Evolutionary conservation across 2,113 vertebrate species (phyloP).

Genomic region (Nibea coibor): DNA sequence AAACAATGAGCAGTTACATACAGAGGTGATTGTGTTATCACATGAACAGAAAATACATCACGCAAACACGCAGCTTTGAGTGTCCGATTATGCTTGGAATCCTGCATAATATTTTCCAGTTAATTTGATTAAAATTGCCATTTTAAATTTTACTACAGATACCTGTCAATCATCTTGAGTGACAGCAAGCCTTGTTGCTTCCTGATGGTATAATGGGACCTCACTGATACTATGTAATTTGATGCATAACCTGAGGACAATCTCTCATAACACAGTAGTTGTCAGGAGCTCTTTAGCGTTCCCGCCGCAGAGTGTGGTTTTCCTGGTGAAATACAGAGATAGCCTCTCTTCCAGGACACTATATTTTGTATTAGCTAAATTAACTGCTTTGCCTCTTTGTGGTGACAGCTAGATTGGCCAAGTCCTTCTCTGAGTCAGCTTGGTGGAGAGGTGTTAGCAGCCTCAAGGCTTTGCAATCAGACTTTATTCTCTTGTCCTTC

Average conservation of each 20-base stretch:
- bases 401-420: constrained; percentile 53
- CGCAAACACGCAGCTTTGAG: neutral
- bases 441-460: constrained; percentile 45
- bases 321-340: constrained; percentile 28
- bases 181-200: constrained; percentile 15
- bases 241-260: constrained; percentile 32
- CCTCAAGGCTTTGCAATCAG: constrained; percentile 60
- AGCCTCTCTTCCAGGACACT: constrained; percentile 16
- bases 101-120: neutral
- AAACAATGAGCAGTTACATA: constrained; percentile 10
- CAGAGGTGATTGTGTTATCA: neutral
- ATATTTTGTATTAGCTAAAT: constrained; percentile 42
- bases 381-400: constrained; percentile 23
- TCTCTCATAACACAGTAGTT: constrained; percentile 13
- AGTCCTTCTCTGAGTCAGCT: constrained; percentile 35
- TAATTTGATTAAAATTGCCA: no score
- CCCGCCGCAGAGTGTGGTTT: neutral
- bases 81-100: neutral
- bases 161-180: constrained; percentile 25
- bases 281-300: constrained; percentile 28
- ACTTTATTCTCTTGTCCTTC: constrained; percentile 59
- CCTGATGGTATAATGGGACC: constrained; percentile 8
- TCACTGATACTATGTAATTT: constrained; percentile 25
- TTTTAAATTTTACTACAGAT: neutral
- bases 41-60: neutral